phyloP scores from a whole-genome alignment of 2,888 invertebrate genomes.

The Rhamphomyia laevipes region DNA sequence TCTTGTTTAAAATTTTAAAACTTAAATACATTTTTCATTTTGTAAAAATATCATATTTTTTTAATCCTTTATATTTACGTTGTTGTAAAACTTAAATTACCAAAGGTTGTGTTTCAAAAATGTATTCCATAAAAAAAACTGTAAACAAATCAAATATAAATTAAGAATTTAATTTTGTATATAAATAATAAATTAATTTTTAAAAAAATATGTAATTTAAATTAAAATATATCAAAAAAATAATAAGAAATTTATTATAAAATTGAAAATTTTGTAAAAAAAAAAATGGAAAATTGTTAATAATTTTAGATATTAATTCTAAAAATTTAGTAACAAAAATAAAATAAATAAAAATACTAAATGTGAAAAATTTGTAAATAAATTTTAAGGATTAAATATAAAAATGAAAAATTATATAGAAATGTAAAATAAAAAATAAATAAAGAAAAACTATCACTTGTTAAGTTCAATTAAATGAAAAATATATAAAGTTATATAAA shows the following conservation, averaged over 20 bases:
- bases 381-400: neutral
- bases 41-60: too few relatives aligned
- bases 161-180: too few relatives aligned
- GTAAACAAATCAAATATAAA: too few relatives aligned
- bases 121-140: neutral
- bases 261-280: too few relatives aligned
- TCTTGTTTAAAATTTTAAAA: too few relatives aligned
- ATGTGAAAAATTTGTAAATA: neutral
- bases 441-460: neutral
- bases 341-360: neutral
- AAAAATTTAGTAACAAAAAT: neutral
- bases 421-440: neutral
- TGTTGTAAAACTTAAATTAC: neutral
- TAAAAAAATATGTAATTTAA: too few relatives aligned
- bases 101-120: neutral
- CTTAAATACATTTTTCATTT: too few relatives aligned
- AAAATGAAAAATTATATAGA: neutral
- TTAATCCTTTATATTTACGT: too few relatives aligned
- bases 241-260: too few relatives aligned
- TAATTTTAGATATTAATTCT: neutral
- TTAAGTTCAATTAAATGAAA: neutral
- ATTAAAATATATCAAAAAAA: too few relatives aligned
- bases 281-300: neutral
- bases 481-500: neutral
- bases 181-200: too few relatives aligned